Evolutionary conservation across 2,113 vertebrate species (phyloP).

Genomic region (Sardina pilchardus): DNA sequence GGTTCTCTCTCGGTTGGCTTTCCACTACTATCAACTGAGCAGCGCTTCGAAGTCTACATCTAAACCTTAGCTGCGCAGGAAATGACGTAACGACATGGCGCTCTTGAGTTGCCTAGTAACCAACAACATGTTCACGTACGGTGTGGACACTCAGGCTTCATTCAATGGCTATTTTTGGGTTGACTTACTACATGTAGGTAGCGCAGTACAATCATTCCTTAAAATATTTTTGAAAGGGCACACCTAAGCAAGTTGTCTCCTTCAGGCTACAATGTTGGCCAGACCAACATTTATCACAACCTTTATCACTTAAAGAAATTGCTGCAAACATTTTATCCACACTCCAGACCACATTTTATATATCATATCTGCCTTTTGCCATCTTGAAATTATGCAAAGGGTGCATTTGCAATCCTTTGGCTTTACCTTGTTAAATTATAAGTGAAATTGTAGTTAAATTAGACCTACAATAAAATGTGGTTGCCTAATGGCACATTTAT

Average conservation of each 20-base stretch:
- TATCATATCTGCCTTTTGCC: too few species aligned
- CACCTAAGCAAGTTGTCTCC: not conserved
- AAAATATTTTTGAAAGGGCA: not conserved
- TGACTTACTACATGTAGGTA: not conserved
- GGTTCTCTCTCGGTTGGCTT: not conserved
- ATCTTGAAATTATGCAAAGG: too few species aligned
- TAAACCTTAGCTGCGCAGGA: constrained; percentile 58
- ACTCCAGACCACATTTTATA: too few species aligned
- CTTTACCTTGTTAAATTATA: too few species aligned
- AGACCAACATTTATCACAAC: too few species aligned
- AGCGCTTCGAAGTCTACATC: constrained; percentile 38
- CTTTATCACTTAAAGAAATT: too few species aligned
- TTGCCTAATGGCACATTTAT: too few species aligned
- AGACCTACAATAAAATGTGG: too few species aligned
- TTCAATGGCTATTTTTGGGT: not conserved
- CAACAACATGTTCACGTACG: constrained; percentile 33
- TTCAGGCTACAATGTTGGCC: not conserved
- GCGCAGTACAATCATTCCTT: not conserved
- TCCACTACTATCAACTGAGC: constrained; percentile 30
- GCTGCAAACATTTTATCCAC: too few species aligned
- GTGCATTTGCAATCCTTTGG: too few species aligned
- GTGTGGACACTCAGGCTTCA: constrained; percentile 10
- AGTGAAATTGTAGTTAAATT: too few species aligned
- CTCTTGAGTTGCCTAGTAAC: constrained; percentile 54
- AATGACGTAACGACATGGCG: constrained; percentile 62